Conservation (phyloP, 2,888 invertebrate genomes). For the Epinotia brunnichana region DNA sequence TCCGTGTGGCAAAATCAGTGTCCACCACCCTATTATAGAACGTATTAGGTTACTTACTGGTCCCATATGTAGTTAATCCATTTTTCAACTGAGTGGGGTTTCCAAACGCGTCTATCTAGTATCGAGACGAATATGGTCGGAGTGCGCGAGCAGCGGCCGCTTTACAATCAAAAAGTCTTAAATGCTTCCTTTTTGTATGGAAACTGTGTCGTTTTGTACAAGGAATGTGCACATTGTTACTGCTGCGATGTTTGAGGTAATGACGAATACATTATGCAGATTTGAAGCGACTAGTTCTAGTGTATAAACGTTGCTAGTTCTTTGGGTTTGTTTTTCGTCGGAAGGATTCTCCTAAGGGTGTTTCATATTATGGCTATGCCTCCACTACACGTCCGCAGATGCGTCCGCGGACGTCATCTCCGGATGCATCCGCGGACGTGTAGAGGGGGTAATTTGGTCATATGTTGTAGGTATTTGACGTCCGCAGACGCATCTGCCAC, state of each 20-base stretch:
- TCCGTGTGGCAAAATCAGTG: slow-evolving; percentile 60
- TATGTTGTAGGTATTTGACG: no score
- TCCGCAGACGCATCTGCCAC: no score
- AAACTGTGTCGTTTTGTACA: not conserved
- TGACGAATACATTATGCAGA: slow-evolving; percentile 43
- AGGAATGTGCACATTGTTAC: slow-evolving; percentile 44
- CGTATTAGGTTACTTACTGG: not conserved
- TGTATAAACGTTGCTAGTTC: slow-evolving; percentile 1
- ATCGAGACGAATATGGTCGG: slow-evolving; percentile 63
- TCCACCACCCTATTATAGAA: slow-evolving; percentile 20
- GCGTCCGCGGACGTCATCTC: no score
- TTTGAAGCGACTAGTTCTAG: not conserved
- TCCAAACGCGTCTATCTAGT: slow-evolving; percentile 58
- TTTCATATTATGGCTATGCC: not conserved
- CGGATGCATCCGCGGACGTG: no score
- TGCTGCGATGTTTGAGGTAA: slow-evolving; percentile 35
- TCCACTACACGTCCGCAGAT: no score
- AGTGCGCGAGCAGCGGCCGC: slow-evolving; percentile 49
- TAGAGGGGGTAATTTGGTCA: no score
- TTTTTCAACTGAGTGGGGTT: slow-evolving; percentile 45
- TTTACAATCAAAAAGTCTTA: not conserved
- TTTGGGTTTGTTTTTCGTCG: not conserved
- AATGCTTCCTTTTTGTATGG: not conserved
- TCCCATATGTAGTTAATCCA: not conserved
- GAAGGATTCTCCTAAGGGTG: not conserved